Evolutionary conservation across 1,140 invertebrate species (phyloP).

Genomic region (Octopus sinensis): DNA sequence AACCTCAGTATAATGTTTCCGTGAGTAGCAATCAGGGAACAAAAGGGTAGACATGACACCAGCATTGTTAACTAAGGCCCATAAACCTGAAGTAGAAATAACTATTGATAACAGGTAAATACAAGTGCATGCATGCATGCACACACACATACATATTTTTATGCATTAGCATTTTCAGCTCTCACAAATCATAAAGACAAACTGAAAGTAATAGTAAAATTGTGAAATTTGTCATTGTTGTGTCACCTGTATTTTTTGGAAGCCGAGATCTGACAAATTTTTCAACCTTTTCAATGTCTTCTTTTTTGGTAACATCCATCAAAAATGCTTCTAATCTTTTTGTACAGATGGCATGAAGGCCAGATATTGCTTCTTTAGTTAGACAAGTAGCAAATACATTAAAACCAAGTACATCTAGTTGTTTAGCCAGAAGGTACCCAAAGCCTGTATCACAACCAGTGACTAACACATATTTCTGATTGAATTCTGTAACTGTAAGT

Average conservation of each 20-base stretch:
- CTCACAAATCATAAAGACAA: too few relatives aligned
- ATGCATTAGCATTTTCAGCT: too few relatives aligned
- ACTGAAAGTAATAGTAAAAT: too few relatives aligned
- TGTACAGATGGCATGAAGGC: constrained; percentile 24
- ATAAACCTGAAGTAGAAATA: constrained; percentile 19
- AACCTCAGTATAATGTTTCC: constrained; percentile 6
- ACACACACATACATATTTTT: too few relatives aligned
- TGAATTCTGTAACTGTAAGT: neutral
- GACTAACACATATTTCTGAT: constrained; percentile 46
- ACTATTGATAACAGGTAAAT: too few relatives aligned
- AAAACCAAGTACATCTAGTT: constrained; percentile 53
- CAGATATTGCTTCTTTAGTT: constrained; percentile 25
- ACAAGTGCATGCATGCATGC: too few relatives aligned
- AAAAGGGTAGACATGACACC: constrained; percentile 15
- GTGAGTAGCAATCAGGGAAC: constrained; percentile 8
- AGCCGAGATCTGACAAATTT: neutral
- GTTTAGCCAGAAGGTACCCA: constrained; percentile 52
- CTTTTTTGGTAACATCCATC: constrained; percentile 30
- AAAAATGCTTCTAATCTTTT: constrained; percentile 23
- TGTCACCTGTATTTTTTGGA: neutral
- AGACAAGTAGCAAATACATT: constrained; percentile 58
- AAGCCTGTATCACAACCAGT: constrained; percentile 61
- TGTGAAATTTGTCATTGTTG: too few relatives aligned
- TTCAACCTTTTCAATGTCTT: constrained; percentile 18
- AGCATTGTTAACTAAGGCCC: constrained; percentile 29